Evolutionary conservation across 2,888 invertebrate genomes (phyloP), one percentile per base, ranked within the genome.

Genomic region (Palloptera scutellata): DNA sequence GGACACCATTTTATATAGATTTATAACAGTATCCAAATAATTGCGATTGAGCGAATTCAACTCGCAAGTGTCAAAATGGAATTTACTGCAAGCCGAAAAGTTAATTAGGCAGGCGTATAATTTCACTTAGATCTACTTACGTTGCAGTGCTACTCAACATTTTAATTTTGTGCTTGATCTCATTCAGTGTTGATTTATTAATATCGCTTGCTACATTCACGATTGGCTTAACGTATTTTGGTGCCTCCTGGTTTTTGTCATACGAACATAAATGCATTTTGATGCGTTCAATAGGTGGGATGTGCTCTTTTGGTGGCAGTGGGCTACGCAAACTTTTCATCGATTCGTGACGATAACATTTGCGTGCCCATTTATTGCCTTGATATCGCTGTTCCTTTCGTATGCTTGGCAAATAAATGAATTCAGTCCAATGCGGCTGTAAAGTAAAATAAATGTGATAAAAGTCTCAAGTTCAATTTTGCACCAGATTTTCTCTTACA

Each of bases 371-470:
- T 6, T 87, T 85, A 64, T 86, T 85, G 0, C 88, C 82, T 55
- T 87, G 86, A 12, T 86, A 82, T 61, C 86, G 79, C 80, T 89
- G 88, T 41, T 86, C 85, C 67, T 86, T 84, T 67, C 88, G 87
- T 20, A 91, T 85, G 15, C 84, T 77, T 65, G 88, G 87, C 43
- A 88, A 86, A 79, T 90, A 88, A 1, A 92, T 79, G 77, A 88
- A 90, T 77, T 92, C 91, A 15, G 89, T 84, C 92, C 92, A 92
- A 43, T 89, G 89, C 65, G 81, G 82, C 88, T 87, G 75, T 43
- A 78, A 73, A 55, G 53, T 40, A 30, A 53, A 52, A 52, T 45
- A 12, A 40, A 11, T 42, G 19, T 54, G 5, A 8, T 15, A 30
- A 61, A 54, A 30, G 15, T 42, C 59, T 48, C 43, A 48, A 11